Conservation (phyloP, 2,113 vertebrate species). For the Microtus oregoni region DNA sequence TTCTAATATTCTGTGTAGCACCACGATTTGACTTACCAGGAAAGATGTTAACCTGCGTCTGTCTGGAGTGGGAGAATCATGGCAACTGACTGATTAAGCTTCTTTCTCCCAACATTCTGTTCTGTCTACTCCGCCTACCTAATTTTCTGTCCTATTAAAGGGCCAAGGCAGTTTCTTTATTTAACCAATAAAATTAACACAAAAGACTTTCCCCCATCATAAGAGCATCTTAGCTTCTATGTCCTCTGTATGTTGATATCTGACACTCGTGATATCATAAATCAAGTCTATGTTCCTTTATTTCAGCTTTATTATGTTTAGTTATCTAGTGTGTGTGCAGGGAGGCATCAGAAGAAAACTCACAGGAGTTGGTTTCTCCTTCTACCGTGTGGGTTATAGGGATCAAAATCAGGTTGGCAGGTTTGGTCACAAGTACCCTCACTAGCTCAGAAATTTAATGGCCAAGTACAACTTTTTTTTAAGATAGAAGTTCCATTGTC, state of each 20-base stretch:
- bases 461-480: background rate
- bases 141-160: no score
- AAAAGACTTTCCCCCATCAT: background rate
- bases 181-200: no score
- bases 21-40: no score
- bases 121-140: no score
- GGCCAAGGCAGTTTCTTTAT: no score
- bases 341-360: background rate
- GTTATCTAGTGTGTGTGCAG: background rate
- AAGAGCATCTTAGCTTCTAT: constrained; percentile 22
- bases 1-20: no score
- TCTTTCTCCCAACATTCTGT: no score
- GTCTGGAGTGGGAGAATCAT: no score
- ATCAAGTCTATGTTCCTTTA: background rate
- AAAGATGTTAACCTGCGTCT: no score
- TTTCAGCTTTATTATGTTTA: background rate
- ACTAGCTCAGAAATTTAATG: background rate
- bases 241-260: background rate
- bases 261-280: constrained; percentile 5
- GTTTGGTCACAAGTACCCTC: background rate
- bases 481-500: background rate
- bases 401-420: background rate
- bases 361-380: background rate
- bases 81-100: no score
- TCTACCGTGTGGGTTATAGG: background rate